Evolutionary conservation across 2,797 vertebrate genomes (phyloP), one percentile per base, ranked within the genome.

Genomic region (Gymnocypris eckloni): DNA sequence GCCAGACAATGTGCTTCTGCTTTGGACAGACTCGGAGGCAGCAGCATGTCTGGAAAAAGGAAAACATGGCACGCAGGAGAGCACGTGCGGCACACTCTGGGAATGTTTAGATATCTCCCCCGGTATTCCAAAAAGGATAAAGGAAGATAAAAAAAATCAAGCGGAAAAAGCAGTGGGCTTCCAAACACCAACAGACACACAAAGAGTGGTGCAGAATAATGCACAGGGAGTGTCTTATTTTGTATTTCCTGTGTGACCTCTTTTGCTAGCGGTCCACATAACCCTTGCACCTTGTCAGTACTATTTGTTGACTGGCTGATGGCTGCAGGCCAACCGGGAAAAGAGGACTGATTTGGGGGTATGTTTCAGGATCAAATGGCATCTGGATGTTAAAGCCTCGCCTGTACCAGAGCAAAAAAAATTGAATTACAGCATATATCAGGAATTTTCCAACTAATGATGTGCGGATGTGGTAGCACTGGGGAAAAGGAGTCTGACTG

Each of bases 401-500:
- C 96, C 95, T 97, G 95, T 95, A 95, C 95, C 94, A 94, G 93
- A 93, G 92, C 89, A 75, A 87, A 92, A 87, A 79, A 86, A 90
- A 28, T 28, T 1, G 97, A 98, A 97, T 99, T 96, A 99, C 97
- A 95, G 96, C 97, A 98, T 99, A 97, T 98, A 98, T 98, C 96
- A 98, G 98, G 98, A 99, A 99, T 99, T 99, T 99, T 99, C 98
- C 97, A 96, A 95, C 96, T 99, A 99, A 99, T 96, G 97, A 99
- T 98, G 97, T 98, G 96, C 96, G 98, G 98, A 99, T 99, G 98
- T 98, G 97, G 98, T 97, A 97, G 97, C 93, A 92, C 95, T 94
- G 94, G 95, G 95, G 97, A 97, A 96, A 97, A 96, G 95, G 96
- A 97, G 96, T 96, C 97, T 98, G 96, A 99, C 98, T 99, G 97